These are phyloP conservation scores for Paratrypauchen microcephalus DNA, from an alignment of 2,797 vertebrate species.

Conservation along the genomic window DNA sequence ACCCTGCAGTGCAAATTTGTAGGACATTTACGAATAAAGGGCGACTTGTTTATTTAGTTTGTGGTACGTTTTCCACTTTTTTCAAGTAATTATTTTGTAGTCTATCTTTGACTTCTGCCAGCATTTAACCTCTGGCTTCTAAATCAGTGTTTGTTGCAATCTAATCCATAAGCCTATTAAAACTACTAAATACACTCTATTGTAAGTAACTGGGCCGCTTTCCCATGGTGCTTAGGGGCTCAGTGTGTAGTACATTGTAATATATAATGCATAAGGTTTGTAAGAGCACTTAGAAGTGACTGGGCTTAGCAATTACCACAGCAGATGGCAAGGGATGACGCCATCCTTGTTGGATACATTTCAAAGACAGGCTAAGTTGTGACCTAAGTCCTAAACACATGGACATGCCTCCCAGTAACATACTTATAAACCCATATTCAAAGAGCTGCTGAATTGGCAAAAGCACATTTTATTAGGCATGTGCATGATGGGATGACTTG, in stretches of 20 bases:
- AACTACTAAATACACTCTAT: conserved; percentile 42
- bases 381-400: conserved; percentile 36
- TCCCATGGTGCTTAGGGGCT: conserved; percentile 47
- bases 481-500: conserved; percentile 26
- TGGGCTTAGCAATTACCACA: conserved; percentile 38
- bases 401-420: conserved; percentile 52
- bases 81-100: not conserved
- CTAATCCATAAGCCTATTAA: conserved; percentile 31
- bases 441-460: conserved; percentile 56
- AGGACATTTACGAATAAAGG: not conserved
- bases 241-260: conserved; percentile 20
- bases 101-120: not conserved
- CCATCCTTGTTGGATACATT: conserved; percentile 40
- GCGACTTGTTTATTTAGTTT: not conserved
- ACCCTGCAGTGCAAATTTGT: not conserved
- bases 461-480: conserved; percentile 47
- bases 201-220: conserved; percentile 52
- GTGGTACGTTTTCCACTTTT: not conserved
- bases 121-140: not conserved
- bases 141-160: not conserved
- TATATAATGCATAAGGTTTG: conserved; percentile 31
- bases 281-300: conserved; percentile 41
- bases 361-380: conserved; percentile 35
- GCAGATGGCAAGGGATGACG: conserved; percentile 47
- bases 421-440: conserved; percentile 64